phyloP scores from a whole-genome alignment of 1,140 invertebrate genomes.

The Microvelia longipes region DNA sequence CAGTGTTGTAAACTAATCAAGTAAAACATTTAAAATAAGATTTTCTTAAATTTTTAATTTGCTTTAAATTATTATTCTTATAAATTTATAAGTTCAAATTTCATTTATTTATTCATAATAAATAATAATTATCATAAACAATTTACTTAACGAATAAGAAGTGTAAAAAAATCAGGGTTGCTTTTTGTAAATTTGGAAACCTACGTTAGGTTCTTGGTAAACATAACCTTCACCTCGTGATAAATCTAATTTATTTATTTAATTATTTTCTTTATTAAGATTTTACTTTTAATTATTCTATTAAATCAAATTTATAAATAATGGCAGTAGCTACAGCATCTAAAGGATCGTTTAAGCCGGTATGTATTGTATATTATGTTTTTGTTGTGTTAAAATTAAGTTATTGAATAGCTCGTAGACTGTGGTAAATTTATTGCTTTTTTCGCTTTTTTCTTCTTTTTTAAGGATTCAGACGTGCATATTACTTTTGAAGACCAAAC shows the following conservation, averaged over 20 bases:
- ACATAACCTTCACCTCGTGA: not conserved
- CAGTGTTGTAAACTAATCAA: no score
- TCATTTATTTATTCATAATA: no score
- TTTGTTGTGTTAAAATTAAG: not conserved
- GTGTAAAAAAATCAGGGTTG: no score
- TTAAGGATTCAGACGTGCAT: slow-evolving; percentile 75
- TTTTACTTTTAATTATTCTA: not conserved
- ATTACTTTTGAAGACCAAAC: slow-evolving; percentile 94
- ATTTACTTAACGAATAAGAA: no score
- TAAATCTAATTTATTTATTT: not conserved
- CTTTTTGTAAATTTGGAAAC: not conserved
- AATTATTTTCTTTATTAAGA: not conserved
- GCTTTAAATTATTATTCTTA: no score
- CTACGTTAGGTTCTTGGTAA: not conserved
- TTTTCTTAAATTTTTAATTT: no score
- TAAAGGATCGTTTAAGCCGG: not conserved
- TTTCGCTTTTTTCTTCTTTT: slow-evolving; percentile 12
- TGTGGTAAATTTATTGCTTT: not conserved
- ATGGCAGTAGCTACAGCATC: not conserved
- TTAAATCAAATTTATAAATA: not conserved
- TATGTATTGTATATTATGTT: not conserved
- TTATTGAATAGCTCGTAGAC: not conserved
- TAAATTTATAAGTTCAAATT: no score
- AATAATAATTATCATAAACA: not conserved
- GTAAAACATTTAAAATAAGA: no score